Base-by-base conservation (phyloP, 2,797 vertebrate species). In the Coranthus polyacanthus region DNA sequence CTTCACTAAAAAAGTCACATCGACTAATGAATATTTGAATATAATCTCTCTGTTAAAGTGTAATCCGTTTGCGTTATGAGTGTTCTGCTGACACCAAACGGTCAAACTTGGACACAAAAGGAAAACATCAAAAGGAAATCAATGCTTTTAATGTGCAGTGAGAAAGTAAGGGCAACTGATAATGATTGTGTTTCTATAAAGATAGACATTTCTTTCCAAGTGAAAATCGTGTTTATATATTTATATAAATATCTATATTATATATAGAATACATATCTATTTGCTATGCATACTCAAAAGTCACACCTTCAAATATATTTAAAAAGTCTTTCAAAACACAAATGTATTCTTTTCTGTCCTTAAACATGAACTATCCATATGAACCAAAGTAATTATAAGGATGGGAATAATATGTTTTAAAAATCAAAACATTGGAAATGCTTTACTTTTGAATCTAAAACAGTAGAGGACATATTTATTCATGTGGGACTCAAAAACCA, bases 211-310 rank as follows among this genome's bases (percentile, higher is more conserved):
- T 94, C 90, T 92, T 93, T 92, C 88, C 83, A 79, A 92, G 93
- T 94, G 92, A 93, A 91, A 93, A 92, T 92, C 53, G 89, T 94
- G 91, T 90, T 92, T 91, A 93, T 93, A 94, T 93, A 92, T 90
- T 92, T 91, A 92, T 93, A 93, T 93, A 94, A 94, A 94, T 94
- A 94, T 93, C 92, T 93, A 93, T 94, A 92, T 93, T 91, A 91
- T 93, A 91, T 92, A 90, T 92, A 93, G 92, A 93, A 94, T 93
- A 94, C 93, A 93, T 93, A 93, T 93, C 92, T 93, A 93, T 92
- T 93, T 92, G 88, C 92, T 94, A 94, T 93, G 92, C 91, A 93
- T 94, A 93, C 91, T 92, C 90, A 90, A 90, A 93, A 93, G 91
- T 90, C 89, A 93, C 92, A 93, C 91, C 90, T 94, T 92, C 93